Conservation (phyloP, 2,113 vertebrate species). For the Catharus fuscescens region DNA sequence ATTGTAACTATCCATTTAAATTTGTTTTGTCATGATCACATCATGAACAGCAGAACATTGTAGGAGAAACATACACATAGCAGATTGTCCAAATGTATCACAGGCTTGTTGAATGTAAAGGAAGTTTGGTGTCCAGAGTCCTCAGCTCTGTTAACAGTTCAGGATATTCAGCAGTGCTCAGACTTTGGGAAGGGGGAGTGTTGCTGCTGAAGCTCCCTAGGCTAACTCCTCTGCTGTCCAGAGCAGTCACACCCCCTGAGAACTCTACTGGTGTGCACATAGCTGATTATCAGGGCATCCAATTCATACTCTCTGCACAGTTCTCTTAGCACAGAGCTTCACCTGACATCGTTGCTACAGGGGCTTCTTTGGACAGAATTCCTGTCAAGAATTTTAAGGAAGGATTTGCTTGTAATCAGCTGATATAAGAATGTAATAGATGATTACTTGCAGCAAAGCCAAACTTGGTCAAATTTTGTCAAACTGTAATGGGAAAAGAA, state of each 20-base stretch:
- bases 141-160: accelerated
- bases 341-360: not conserved
- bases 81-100: not conserved
- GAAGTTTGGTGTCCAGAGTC: not conserved
- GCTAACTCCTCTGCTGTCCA: not conserved
- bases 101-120: not conserved
- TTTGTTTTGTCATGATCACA: not conserved
- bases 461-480: not conserved
- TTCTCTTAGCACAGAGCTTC: not conserved
- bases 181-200: not conserved
- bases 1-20: not conserved
- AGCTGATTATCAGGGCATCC: not conserved
- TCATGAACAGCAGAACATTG: not conserved
- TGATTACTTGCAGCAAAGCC: not conserved
- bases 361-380: not conserved
- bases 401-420: not conserved
- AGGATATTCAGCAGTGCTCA: not conserved
- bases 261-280: not conserved
- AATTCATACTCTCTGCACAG: not conserved
- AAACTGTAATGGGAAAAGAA: not conserved
- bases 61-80: not conserved
- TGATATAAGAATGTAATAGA: not conserved
- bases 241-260: not conserved
- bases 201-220: not conserved
- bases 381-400: not conserved